These are phyloP conservation scores for Leucopternis melanops DNA, from an alignment of 2,113 vertebrate genomes.

Conservation along the genomic window DNA sequence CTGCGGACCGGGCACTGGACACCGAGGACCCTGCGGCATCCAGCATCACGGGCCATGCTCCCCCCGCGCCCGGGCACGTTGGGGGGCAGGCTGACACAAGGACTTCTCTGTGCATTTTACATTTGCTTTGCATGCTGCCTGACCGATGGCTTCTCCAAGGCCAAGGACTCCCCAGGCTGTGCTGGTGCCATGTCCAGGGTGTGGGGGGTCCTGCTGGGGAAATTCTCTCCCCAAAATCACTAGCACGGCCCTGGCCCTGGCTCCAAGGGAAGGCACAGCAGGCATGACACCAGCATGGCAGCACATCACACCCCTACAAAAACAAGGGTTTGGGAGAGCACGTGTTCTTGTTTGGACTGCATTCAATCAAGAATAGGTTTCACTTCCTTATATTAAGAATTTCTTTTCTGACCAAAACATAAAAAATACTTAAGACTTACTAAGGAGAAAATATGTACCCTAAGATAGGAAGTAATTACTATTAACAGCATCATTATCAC, in stretches of 20 bases:
- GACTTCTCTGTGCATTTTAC: not conserved
- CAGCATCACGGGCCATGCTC: not conserved
- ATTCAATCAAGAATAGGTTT: too few relatives aligned
- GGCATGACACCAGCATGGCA: not conserved
- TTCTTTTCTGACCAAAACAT: not conserved
- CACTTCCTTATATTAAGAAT: too few relatives aligned
- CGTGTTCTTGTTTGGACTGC: not conserved
- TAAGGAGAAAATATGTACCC: not conserved
- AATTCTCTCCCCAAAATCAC: not conserved
- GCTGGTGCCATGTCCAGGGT: not conserved
- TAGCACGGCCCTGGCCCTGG: not conserved
- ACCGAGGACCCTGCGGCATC: not conserved
- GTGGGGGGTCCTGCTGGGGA: not conserved
- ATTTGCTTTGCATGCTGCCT: not conserved
- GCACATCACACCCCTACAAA: not conserved
- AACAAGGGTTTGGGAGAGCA: too few relatives aligned
- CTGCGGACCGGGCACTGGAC: not conserved
- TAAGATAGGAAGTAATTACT: not conserved
- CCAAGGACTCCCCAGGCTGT: not conserved
- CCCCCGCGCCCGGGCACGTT: accelerated
- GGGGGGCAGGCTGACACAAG: not conserved
- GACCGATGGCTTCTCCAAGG: not conserved
- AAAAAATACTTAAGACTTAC: not conserved
- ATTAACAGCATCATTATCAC: not conserved
- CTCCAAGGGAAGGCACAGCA: not conserved